phyloP scores from a whole-genome alignment of 2,888 invertebrate species.

The Spisula subtruncata region DNA sequence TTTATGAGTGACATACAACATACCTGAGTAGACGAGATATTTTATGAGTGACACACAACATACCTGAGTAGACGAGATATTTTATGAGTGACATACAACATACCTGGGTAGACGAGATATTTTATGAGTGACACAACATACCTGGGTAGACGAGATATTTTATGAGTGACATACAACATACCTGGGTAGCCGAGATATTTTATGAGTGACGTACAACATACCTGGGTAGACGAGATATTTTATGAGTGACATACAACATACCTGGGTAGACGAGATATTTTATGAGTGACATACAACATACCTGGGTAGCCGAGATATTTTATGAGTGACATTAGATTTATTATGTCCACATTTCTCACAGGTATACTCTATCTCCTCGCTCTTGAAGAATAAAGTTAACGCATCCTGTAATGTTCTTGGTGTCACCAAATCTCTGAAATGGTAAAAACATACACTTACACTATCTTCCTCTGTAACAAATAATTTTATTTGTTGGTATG shows the following conservation, averaged over 20 bases:
- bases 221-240: constrained; percentile 84
- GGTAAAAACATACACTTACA: not conserved
- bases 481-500: no score
- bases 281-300: constrained; percentile 51
- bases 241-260: constrained; percentile 81
- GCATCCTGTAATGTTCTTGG: constrained; percentile 82
- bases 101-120: no score
- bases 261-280: not conserved
- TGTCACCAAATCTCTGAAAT: constrained; percentile 68
- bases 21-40: no score
- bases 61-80: no score
- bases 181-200: not conserved
- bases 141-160: constrained; percentile 84
- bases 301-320: constrained; percentile 84
- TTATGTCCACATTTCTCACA: constrained; percentile 84
- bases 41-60: no score
- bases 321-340: constrained; percentile 81
- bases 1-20: no score
- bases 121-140: constrained; percentile 44
- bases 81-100: no score
- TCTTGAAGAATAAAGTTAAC: constrained; percentile 81
- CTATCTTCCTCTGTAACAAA: no score
- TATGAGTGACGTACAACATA: constrained; percentile 48
- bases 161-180: constrained; percentile 81
- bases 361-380: constrained; percentile 83